These are phyloP conservation scores for Diplodus puntazzo DNA, from an alignment of 2,797 vertebrate species.

Conservation along the genomic window DNA sequence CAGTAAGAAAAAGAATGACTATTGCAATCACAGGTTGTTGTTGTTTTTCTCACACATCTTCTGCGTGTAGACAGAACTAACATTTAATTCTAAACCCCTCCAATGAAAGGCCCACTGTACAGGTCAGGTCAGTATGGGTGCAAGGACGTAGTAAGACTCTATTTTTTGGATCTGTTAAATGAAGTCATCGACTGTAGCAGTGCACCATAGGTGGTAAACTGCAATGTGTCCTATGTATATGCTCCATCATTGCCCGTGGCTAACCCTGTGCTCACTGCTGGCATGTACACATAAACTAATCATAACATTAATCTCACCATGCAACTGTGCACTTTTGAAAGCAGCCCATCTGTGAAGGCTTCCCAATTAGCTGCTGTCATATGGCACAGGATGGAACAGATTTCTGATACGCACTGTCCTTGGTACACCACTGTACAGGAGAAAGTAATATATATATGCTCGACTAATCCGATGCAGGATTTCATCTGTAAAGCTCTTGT, in stretches of 20 bases:
- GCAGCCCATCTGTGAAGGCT: constrained; percentile 73
- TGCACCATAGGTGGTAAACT: constrained; percentile 33
- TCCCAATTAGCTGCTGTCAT: constrained; percentile 76
- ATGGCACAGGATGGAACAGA: constrained; percentile 72
- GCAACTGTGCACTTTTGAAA: constrained; percentile 65
- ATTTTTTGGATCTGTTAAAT: constrained; percentile 21
- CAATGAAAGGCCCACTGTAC: neutral
- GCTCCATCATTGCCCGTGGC: constrained; percentile 41
- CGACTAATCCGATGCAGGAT: constrained; percentile 42
- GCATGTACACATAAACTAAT: constrained; percentile 69
- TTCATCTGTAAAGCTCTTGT: constrained; percentile 45
- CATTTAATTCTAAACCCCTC: constrained; percentile 1
- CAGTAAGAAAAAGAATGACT: constrained; percentile 14
- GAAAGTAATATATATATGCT: constrained; percentile 44
- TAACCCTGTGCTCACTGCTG: constrained; percentile 41
- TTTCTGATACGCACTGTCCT: constrained; percentile 37
- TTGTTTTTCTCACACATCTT: constrained; percentile 8
- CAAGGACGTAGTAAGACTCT: neutral
- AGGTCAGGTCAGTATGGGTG: constrained; percentile 4
- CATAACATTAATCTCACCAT: constrained; percentile 64
- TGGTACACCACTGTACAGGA: constrained; percentile 34
- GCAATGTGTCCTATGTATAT: constrained; percentile 29
- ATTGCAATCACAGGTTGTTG: constrained; percentile 9
- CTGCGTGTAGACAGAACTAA: neutral
- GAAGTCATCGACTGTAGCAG: constrained; percentile 13